Evolutionary conservation across 2,888 invertebrate genomes (phyloP).

Genomic region (Notocelia uddmanniana): DNA sequence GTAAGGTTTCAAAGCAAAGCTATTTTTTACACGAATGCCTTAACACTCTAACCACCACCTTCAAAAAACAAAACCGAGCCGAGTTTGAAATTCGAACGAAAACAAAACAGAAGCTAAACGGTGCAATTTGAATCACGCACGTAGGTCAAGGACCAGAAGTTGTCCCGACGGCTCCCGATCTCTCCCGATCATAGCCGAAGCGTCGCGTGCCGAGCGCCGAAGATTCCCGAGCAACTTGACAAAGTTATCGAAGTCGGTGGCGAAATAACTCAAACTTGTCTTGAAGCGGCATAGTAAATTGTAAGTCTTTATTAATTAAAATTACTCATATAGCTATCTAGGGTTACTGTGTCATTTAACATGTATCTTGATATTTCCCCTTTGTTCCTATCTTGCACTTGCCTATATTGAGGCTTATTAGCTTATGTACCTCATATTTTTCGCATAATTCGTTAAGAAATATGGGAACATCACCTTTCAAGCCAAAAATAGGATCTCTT

Average conservation of each 20-base stretch:
- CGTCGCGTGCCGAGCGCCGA: constrained; percentile 36
- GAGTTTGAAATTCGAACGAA: constrained; percentile 14
- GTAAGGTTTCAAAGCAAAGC: not conserved
- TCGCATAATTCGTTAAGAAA: too few species aligned
- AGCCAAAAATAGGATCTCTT: too few species aligned
- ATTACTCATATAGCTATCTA: too few species aligned
- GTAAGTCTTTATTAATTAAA: too few species aligned
- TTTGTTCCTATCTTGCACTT: too few species aligned
- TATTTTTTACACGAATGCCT: constrained; percentile 1
- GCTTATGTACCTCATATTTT: too few species aligned
- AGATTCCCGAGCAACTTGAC: constrained; percentile 21
- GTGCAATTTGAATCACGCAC: constrained; percentile 44
- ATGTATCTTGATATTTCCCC: too few species aligned
- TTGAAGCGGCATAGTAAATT: not conserved
- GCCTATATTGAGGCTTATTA: too few species aligned
- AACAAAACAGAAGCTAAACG: constrained; percentile 34
- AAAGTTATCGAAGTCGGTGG: constrained; percentile 2
- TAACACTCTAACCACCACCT: not conserved
- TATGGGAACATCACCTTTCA: too few species aligned
- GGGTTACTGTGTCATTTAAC: too few species aligned
- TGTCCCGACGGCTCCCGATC: constrained; percentile 29
- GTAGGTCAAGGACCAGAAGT: constrained; percentile 45
- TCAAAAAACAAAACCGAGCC: not conserved
- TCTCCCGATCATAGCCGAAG: constrained; percentile 24
- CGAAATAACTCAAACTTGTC: not conserved